phyloP scores from a whole-genome alignment of 2,797 vertebrate species.

The Tokudaia tokunoshimensis region DNA sequence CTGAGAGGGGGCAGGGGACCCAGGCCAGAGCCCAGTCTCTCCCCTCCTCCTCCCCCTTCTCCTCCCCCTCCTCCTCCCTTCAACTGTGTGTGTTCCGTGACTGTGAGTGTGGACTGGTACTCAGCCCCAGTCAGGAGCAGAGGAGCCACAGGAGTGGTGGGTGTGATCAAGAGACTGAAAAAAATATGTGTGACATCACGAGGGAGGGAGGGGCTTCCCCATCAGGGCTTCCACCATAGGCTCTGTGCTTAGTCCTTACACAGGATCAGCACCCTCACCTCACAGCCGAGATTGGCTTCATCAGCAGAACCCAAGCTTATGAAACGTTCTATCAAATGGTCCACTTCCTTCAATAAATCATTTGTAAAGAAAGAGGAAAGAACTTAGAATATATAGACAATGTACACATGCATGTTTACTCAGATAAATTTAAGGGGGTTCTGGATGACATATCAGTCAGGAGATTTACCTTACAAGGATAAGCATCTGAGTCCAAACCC shows the following conservation, averaged over 20 bases:
- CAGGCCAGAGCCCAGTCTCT: neutral
- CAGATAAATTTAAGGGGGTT: neutral
- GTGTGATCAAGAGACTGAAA: neutral
- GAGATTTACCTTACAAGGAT: too few species aligned
- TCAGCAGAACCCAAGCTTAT: neutral
- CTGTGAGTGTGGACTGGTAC: neutral
- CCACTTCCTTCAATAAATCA: neutral
- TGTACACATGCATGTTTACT: neutral
- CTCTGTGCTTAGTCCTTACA: neutral
- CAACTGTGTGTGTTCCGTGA: neutral
- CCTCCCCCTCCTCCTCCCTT: neutral
- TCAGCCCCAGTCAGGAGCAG: neutral
- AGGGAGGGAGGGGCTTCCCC: neutral
- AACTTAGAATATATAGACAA: neutral
- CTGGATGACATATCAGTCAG: too few species aligned
- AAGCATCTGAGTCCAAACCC: too few species aligned
- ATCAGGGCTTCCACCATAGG: neutral
- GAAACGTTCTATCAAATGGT: neutral
- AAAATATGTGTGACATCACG: neutral
- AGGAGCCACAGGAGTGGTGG: neutral
- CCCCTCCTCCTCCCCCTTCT: rapidly evolving
- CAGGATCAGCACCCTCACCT: neutral
- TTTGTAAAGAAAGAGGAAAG: neutral
- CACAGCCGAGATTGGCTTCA: neutral
- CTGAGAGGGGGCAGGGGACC: neutral